Percentiles rank a stretch among this genome's conserved stretches.
Evolutionary conservation across 1,140 invertebrate species (phyloP).

Genomic region (Batillaria attramentaria): DNA sequence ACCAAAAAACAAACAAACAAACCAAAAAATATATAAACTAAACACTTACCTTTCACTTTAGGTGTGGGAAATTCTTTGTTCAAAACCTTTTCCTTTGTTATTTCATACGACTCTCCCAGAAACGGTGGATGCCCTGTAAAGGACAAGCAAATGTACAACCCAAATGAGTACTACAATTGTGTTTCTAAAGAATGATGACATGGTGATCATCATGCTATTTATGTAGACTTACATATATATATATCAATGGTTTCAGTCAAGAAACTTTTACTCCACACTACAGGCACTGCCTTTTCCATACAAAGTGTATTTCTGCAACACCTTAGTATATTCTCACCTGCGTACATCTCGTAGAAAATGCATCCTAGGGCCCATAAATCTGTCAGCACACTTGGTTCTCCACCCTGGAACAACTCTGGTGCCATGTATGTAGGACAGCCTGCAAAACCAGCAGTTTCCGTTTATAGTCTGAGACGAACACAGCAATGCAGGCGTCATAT

Average conservation of each 20-base stretch:
- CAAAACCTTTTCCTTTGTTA: constrained; percentile 67
- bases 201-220: background rate
- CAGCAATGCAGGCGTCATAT: no score
- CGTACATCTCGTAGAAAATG: constrained; percentile 71
- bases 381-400: constrained; percentile 60
- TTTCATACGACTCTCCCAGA: constrained; percentile 63
- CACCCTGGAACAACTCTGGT: constrained; percentile 68
- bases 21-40: background rate
- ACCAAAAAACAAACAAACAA: background rate
- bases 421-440: constrained; percentile 67
- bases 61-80: constrained; percentile 67
- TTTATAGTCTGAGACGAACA: no score
- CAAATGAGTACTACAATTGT: background rate
- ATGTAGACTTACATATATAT: no score
- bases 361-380: constrained; percentile 72
- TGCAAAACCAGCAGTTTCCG: no score
- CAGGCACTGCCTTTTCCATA: background rate
- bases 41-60: constrained; percentile 68
- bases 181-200: background rate
- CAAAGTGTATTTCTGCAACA: no score
- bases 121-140: constrained; percentile 69
- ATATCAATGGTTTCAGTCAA: no score
- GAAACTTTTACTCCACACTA: background rate
- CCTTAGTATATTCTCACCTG: no score
- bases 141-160: constrained; percentile 21